Evolutionary conservation across 2,797 vertebrate genomes (phyloP).

Genomic region (Sebastiscus tertius): DNA sequence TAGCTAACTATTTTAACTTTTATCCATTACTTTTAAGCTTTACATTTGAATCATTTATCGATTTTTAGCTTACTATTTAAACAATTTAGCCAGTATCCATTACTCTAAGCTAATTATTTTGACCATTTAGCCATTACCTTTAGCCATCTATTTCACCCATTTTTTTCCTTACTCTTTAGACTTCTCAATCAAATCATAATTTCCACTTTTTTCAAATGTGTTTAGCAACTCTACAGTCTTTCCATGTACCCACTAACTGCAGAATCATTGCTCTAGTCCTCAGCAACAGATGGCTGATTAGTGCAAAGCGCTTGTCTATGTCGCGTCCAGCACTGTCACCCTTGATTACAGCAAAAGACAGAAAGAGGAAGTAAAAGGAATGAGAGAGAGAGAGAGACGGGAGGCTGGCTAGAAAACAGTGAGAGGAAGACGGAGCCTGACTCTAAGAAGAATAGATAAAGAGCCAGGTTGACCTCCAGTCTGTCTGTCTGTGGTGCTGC

Average conservation of each 20-base stretch:
- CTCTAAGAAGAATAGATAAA: slow-evolving; percentile 50
- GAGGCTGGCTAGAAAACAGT: neutral
- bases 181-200: neutral
- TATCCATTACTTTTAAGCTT: too few relatives aligned
- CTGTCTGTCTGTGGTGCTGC: slow-evolving; percentile 68
- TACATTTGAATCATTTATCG: too few relatives aligned
- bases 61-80: too few relatives aligned
- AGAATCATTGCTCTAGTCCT: neutral
- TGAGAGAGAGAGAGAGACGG: neutral
- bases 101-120: too few relatives aligned
- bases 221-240: neutral
- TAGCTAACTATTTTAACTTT: too few relatives aligned
- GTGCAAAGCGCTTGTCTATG: neutral
- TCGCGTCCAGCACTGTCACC: neutral
- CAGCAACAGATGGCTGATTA: slow-evolving; percentile 14
- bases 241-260: neutral
- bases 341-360: slow-evolving; percentile 23
- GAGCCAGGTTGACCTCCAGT: slow-evolving; percentile 62
- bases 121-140: too few relatives aligned
- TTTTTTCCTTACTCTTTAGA: neutral
- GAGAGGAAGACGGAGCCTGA: slow-evolving; percentile 35
- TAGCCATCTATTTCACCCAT: too few relatives aligned
- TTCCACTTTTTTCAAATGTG: neutral
- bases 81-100: too few relatives aligned
- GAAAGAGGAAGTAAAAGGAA: neutral